Evolutionary conservation across 2,888 invertebrate genomes (phyloP).

Genomic region (Ellobium chinense): DNA sequence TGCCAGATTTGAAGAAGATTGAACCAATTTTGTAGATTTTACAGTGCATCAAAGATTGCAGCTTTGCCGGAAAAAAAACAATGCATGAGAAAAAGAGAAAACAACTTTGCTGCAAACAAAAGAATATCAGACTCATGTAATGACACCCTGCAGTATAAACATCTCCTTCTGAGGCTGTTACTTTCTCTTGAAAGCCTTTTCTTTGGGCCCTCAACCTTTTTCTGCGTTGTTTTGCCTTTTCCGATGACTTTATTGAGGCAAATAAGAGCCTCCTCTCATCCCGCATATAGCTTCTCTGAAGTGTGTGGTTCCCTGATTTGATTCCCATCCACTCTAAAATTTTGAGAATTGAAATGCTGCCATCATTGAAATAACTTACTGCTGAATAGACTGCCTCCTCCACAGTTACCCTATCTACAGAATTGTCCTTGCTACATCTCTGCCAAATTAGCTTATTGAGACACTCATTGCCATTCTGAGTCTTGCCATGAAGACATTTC

Average conservation of each 20-base stretch:
- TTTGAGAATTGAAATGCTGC: too few species aligned
- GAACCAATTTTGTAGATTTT: background rate
- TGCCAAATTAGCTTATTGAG: too few species aligned
- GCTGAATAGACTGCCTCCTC: too few species aligned
- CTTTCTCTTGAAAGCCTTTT: background rate
- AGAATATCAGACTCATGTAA: background rate
- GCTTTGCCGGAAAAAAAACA: background rate
- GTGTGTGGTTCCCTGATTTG: too few species aligned
- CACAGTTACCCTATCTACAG: too few species aligned
- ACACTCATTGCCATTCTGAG: too few species aligned
- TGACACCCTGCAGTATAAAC: background rate
- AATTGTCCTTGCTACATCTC: too few species aligned
- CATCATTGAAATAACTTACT: too few species aligned
- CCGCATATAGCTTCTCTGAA: too few species aligned
- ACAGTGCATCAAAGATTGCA: background rate
- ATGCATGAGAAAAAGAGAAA: background rate
- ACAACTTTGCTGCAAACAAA: background rate
- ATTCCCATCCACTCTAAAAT: too few species aligned
- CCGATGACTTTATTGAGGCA: background rate
- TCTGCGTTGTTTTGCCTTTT: background rate
- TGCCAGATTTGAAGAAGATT: background rate
- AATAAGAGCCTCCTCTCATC: too few species aligned
- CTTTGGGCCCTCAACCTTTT: background rate
- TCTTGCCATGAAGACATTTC: too few species aligned
- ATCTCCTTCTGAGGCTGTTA: background rate